Evolutionary conservation across 2,113 vertebrate species (phyloP).

Genomic region (Psammodynastes pulverulentus): DNA sequence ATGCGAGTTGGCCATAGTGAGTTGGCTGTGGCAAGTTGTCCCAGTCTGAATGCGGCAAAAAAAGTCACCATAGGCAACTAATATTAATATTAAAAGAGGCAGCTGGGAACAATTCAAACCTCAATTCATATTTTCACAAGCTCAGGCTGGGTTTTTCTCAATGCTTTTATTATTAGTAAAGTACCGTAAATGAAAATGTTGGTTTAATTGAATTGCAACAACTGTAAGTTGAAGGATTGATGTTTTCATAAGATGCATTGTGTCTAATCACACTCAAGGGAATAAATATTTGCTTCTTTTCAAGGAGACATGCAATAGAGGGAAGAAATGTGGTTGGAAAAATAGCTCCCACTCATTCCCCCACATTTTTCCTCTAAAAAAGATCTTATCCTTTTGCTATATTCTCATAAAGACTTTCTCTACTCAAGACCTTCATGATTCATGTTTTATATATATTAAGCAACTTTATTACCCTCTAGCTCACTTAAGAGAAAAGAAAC

Average conservation of each 20-base stretch:
- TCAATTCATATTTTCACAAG: not conserved
- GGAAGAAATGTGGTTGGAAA: conserved; percentile 3
- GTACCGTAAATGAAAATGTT: not conserved
- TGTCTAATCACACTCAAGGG: not conserved
- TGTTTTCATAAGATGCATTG: not conserved
- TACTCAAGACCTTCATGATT: not conserved
- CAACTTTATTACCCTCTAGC: not conserved
- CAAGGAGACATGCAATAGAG: not conserved
- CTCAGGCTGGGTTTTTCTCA: not conserved
- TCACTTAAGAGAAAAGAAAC: not conserved
- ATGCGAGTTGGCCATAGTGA: not conserved
- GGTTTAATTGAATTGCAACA: not conserved
- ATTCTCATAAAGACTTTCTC: not conserved
- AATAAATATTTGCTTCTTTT: conserved; percentile 6
- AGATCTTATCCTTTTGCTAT: not conserved
- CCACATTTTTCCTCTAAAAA: not conserved
- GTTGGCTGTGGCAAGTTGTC: not conserved
- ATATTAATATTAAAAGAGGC: not conserved
- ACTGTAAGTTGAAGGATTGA: not conserved
- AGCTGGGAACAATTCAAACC: not conserved
- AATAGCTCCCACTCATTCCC: not conserved
- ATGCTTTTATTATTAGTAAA: not conserved
- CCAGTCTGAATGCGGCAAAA: not conserved
- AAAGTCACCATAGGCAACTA: not conserved
- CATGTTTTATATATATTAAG: not conserved